phyloP scores from a whole-genome alignment of 2,113 vertebrate species.

The Symphodus melops region DNA sequence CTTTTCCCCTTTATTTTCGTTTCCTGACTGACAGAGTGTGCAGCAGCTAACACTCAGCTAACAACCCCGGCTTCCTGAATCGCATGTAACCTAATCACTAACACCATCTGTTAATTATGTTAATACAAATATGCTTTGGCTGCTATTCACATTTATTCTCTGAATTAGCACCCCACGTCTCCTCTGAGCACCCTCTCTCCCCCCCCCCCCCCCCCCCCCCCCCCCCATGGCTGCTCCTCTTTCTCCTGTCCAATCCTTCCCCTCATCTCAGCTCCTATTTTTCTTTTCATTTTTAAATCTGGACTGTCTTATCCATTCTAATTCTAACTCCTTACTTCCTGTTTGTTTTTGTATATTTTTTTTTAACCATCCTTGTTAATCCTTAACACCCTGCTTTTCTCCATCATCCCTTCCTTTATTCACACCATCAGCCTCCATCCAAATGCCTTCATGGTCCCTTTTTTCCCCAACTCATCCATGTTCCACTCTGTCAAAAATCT shows the following conservation, averaged over 20 bases:
- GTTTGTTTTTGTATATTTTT: slow-evolving; percentile 2
- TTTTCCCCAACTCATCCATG: slow-evolving; percentile 41
- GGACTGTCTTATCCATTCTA: slow-evolving; percentile 69
- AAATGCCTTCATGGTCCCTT: slow-evolving; percentile 44
- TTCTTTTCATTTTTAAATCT: slow-evolving; percentile 62
- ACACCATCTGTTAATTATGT: slow-evolving; percentile 86
- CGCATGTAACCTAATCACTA: slow-evolving; percentile 82
- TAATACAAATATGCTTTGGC: slow-evolving; percentile 81
- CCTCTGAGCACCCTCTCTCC: slow-evolving; percentile 49
- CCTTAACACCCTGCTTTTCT: slow-evolving; percentile 52
- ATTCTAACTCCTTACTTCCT: slow-evolving; percentile 64
- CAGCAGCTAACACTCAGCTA: slow-evolving; percentile 76
- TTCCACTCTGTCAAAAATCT: slow-evolving; percentile 51
- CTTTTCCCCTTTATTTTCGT: slow-evolving; percentile 63
- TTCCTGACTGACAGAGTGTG: slow-evolving; percentile 68
- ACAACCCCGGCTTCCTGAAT: slow-evolving; percentile 79
- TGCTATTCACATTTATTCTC: slow-evolving; percentile 76
- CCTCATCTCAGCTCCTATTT: slow-evolving; percentile 53
- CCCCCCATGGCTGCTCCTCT: slow-evolving; percentile 43
- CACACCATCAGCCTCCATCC: slow-evolving; percentile 37
- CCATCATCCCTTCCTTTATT: slow-evolving; percentile 52
- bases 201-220: slow-evolving; percentile 7
- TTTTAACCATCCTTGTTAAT: slow-evolving; percentile 61
- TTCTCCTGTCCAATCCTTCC: slow-evolving; percentile 62
- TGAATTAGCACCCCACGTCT: slow-evolving; percentile 66